Base-by-base conservation (phyloP, 2,888 invertebrate genomes). In the Ichneumon xanthorius region DNA sequence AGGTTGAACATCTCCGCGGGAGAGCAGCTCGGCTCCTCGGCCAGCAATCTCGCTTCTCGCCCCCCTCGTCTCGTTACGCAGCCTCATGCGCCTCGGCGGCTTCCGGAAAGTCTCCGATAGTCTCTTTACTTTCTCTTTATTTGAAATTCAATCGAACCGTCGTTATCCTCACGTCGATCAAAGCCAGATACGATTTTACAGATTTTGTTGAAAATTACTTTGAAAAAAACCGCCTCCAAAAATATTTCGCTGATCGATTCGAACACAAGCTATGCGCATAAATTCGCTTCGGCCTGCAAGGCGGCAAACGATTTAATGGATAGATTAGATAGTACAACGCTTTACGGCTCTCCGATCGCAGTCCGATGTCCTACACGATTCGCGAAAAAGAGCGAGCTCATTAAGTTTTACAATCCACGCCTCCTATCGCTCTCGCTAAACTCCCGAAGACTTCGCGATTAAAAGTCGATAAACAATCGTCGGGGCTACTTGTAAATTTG, bases 1-100 rank as follows among this genome's bases (percentile, higher is more conserved):
- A 77, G 71, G 45, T 72, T 19, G 63, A 55, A 77, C 76, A 82
- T 82, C 67, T 50, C 30, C 30, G 33, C 70, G 50, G 30, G 30
- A 30, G 63, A 30, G 30, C 22, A 30, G 22, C 50, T 37, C 72
- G 4, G 11, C 55, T 19, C 37, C 11, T 26, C 22, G 55, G 50
- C 50, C 71, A 11, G 58, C 58, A 48, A 48, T 70, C 72, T 33
- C 72, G 50, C 63, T 16, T 48, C 45, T 16, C 30, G 30, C 30
- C 30, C 33, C 30, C n/a, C 63, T 33, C 63, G 33, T 63, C 63
- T 63, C 63, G 63, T 63, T 63, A 63, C 63, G n/a, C 16, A 16
- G 33, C n/a, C 26, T 22, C 58, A 14, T 58, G 58, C 11, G 37
- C 48, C 6, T 4, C 7, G 4, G 9, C 9, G 19, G 19, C 40